These are phyloP conservation scores for Haliclona indistincta DNA, from an alignment of 37 sponge, comb jelly and placozoan species.

Conservation along the genomic window DNA sequence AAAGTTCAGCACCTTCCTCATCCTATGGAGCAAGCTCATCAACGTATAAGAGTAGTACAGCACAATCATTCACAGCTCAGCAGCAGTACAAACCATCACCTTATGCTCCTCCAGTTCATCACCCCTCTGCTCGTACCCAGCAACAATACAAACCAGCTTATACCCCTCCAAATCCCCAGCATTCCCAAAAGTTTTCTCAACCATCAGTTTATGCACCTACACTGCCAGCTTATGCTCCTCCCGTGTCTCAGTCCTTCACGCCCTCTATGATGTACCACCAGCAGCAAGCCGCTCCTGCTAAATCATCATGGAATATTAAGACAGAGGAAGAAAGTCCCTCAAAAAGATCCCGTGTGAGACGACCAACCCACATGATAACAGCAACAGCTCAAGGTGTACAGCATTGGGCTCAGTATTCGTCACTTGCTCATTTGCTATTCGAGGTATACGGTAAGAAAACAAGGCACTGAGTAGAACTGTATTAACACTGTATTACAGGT, in stretches of 20 bases:
- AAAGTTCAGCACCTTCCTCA: too few species aligned
- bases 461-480: background rate
- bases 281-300: too few species aligned
- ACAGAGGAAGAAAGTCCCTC: too few species aligned
- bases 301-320: too few species aligned
- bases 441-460: conserved; percentile 66
- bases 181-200: background rate
- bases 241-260: background rate
- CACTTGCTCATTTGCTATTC: conserved; percentile 45
- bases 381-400: conserved; percentile 69
- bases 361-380: conserved; percentile 50
- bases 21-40: too few species aligned
- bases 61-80: too few species aligned
- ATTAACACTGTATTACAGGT: conserved; percentile 28
- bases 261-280: too few species aligned
- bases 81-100: too few species aligned
- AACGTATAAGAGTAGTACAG: too few species aligned
- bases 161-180: background rate
- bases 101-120: too few species aligned
- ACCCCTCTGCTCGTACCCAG: too few species aligned
- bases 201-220: background rate
- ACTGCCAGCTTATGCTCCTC: background rate
- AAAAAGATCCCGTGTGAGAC: background rate
- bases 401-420: conserved; percentile 55
- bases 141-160: background rate